Base-by-base conservation (phyloP, 2,113 vertebrate species). In the Lanius collurio region DNA sequence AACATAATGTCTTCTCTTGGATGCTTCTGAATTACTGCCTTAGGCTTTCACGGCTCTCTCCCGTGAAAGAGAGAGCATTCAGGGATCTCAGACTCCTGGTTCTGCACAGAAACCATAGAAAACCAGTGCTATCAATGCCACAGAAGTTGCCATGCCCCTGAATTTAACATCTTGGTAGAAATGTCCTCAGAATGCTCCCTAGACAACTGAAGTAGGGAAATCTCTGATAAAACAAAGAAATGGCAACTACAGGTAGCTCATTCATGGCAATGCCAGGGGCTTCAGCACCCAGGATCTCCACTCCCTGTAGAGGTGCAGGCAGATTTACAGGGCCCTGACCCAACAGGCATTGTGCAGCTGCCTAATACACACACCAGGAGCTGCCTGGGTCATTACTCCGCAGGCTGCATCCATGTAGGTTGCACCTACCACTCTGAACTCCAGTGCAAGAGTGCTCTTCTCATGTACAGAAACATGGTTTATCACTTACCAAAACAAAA, bases 371-470 rank as follows among this genome's bases (percentile, higher is more conserved):
- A 14, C 19, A n/a, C 7, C 2, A 2, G 20, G 37, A 46, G 46
- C 60, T 49, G 44, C 15, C 44, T 13, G 30, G 33, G n/a, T 26
- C 41, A 49, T 22, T n/a, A 28, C 13, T 5, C 33, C 0, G 0
- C 53, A 83, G 42, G 35, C 44, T 52, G 41, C 0, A 0, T 30
- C 69, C 26, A 15, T 5, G 26, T 1, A 44, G 31, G 24, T 15
- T 27, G 46, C 44, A 55, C 35, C 47, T 47, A 26, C n/a, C 50
- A 14, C 31, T 50, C 44, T 41, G 20, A 80, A 44, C 42, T 19
- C 33, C 28, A 42, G 7, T 1, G 21, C 53, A 76, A 79, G 37
- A 88, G 37, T 0, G 2, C n/a, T 83, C 53, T 52, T 83, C 37
- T 52, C 21, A 71, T 28, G 31, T 2, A 44, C 9, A 20, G 24